Evolutionary conservation across 2,888 invertebrate genomes (phyloP), one percentile per base, ranked within the genome.

Genomic region (Drosophila mercatorum): DNA sequence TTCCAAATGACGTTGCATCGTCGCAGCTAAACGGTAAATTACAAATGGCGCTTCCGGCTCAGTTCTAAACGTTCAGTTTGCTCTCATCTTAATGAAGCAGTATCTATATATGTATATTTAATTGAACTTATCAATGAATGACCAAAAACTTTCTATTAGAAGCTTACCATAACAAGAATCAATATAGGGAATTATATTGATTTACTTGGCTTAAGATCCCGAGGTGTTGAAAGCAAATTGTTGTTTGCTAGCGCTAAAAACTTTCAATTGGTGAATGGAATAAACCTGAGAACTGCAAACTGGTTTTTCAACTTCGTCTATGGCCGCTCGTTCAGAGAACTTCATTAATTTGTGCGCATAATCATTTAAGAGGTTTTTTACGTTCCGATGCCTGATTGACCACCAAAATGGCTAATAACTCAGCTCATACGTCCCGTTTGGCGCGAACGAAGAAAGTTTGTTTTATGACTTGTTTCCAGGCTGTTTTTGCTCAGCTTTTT

Each of bases 41-140:
- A 61, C 68, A 83, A 83, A 78, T 78, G 85, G 75, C 81, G 70
- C 81, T 83, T 83, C 83, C 86, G 86, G 83, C 64, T 75, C 58
- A 22, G 14, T 49, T 64, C 41, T 26, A 64, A 38, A n/a, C 22
- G 38, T 64, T 53, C 34, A 58, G 36, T 47, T 12, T 22, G n/a
- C 49, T 36, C 17, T 14, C 11, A 38, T 51, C 28, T 41, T n/a
- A 40, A 55, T 41, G n/a, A 41, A 55, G n/a, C 10, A 17, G n/a
- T 4, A 17, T n/a, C 34, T 10, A n/a, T 31, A 51, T 34, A 22
- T 22, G 36, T n/a, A 22, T 28, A n/a, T 47, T n/a, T n/a, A 22
- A 11, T 12, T 36, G 17, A 22, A 36, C 22, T 36, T 36, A 34
- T 34, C 34, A 34, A 17, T 44, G 55, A 0, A n/a, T 22, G 10